phyloP scores from a whole-genome alignment of 2,888 invertebrate species.

The Standfussiana lucernea region DNA sequence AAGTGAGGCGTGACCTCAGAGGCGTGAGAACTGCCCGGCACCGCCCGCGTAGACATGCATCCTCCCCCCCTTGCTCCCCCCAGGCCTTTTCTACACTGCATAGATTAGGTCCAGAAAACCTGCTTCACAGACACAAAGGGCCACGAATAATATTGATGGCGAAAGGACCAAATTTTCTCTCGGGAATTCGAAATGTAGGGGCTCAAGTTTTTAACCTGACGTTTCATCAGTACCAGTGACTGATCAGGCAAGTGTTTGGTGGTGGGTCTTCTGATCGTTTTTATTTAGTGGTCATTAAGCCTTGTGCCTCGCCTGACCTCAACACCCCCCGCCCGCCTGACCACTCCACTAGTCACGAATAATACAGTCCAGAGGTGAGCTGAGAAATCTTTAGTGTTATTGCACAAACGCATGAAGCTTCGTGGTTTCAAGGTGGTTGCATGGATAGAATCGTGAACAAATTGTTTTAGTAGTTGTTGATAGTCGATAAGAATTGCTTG shows the following conservation, averaged over 20 bases:
- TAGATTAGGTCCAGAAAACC: conserved; percentile 39
- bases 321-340: conserved; percentile 69
- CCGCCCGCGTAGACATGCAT: conserved; percentile 77
- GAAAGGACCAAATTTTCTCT: background rate
- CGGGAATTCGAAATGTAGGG: background rate
- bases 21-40: conserved; percentile 86
- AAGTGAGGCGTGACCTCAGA: conserved; percentile 89
- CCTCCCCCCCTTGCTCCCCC: conserved; percentile 67
- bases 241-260: background rate
- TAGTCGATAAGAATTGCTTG: background rate
- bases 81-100: conserved; percentile 26
- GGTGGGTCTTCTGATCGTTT: conserved; percentile 44
- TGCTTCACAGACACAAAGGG: background rate
- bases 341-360: conserved; percentile 69
- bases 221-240: background rate
- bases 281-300: conserved; percentile 10
- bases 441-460: conserved; percentile 30
- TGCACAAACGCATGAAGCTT: conserved; percentile 51
- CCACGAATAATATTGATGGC: background rate
- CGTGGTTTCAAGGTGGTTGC: conserved; percentile 51
- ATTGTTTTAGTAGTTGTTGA: conserved; percentile 23
- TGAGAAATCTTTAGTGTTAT: conserved; percentile 60
- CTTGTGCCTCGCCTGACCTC: conserved; percentile 71
- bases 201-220: background rate
- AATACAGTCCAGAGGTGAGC: conserved; percentile 61